Evolutionary conservation across 1,140 invertebrate genomes (phyloP).

Genomic region (Drosophila dunni): DNA sequence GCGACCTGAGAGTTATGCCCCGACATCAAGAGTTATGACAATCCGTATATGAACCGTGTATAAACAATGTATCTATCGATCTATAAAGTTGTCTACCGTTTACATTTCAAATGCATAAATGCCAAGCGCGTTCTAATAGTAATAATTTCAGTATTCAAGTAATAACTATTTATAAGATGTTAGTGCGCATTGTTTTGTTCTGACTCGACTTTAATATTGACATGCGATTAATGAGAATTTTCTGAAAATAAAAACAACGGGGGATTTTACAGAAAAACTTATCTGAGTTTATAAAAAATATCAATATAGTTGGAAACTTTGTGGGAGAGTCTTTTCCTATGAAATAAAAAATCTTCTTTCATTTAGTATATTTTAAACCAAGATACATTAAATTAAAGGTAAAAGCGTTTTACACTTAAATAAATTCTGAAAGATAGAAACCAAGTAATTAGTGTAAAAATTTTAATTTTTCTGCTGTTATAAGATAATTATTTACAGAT

Average conservation of each 20-base stretch:
- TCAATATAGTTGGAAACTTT: no score
- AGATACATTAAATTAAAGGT: no score
- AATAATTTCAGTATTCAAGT: constrained; percentile 44
- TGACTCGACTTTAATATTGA: constrained; percentile 14
- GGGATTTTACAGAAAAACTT: neutral
- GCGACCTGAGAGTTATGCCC: constrained; percentile 53
- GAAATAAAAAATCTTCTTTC: neutral
- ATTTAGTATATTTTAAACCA: no score
- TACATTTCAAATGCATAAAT: constrained; percentile 46
- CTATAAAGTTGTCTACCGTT: constrained; percentile 19
- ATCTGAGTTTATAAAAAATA: neutral
- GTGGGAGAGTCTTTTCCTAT: neutral
- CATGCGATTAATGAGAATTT: constrained; percentile 2
- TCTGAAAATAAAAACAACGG: constrained; percentile 1
- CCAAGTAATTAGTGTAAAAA: no score
- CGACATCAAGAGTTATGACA: constrained; percentile 76
- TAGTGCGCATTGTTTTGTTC: constrained; percentile 23
- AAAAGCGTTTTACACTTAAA: no score
- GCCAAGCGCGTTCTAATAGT: constrained; percentile 38
- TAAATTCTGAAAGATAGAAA: no score
- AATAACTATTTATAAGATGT: constrained; percentile 46
- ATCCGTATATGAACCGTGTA: constrained; percentile 44
- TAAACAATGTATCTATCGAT: constrained; percentile 32
- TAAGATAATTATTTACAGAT: no score
- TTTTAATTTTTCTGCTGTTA: no score